Evolutionary conservation across 2,797 vertebrate species (phyloP), one percentile per base, ranked within the genome.

Genomic region (Acestrorhynchus altus): DNA sequence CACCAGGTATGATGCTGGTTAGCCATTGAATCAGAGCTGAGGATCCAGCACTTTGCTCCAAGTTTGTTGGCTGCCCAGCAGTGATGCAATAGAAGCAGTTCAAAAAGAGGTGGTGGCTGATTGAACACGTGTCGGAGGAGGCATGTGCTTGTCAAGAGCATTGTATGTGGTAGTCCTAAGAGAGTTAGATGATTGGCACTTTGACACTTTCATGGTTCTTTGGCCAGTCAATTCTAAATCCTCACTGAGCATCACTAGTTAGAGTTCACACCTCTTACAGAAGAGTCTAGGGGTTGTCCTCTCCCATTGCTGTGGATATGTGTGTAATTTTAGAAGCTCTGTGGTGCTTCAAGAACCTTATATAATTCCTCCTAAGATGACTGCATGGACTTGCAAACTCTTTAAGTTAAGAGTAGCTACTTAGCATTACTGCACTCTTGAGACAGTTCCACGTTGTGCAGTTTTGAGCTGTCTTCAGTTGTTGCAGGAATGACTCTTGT

Each of bases 311-410:
- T 15, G 11, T 26, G 24, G 22, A 22, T 18, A 18, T 10, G n/a
- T 40, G 18, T 22, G 16, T 56, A 73, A 59, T 61, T 72, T 72
- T 44, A 42, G 46, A 31, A n/a, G 24, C 24, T 57, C 15, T 67
- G 11, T n/a, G 35, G 5, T 18, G 40, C 31, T 47, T 26, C 52
- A 15, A 52, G 16, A 78, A 52, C 26, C 24, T 74, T 76, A 60
- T 57, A 54, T 61, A 76, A 51, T 65, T 70, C 65, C 70, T 51
- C 39, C 42, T 28, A 39, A 68, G 61, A 13, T 26, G 24, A 12
- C 47, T n/a, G 42, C 42, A 39, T 52, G 56, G 35, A 31, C 54
- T 65, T 39, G 52, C 40, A 63, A 40, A 26, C 15, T 54, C 18
- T 6, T 13, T 28, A 26, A 2, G n/a, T n/a, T 54, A 71, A 52